A percentile compares a stretch with the other conserved stretches of the same genome.
Evolutionary conservation across 2,888 invertebrate genomes (phyloP).

Genomic region (Cataglyphis livida): DNA sequence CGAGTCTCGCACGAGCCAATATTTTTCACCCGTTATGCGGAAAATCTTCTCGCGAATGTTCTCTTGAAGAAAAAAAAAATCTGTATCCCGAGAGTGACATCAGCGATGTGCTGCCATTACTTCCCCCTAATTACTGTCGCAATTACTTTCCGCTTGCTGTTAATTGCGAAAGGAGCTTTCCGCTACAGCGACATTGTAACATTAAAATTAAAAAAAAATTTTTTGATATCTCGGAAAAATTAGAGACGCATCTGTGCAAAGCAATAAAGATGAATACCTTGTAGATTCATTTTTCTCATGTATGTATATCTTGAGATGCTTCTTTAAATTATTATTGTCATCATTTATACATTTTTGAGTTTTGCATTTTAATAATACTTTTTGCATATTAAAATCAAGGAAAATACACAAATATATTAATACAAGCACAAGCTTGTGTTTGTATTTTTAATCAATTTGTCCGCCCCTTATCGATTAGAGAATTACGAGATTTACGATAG

Average conservation of each 20-base stretch:
- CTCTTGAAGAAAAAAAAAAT: slow-evolving; percentile 15
- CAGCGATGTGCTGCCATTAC: neutral
- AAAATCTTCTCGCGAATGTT: neutral
- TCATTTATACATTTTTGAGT: neutral
- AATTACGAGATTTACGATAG: neutral
- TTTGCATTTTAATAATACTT: neutral
- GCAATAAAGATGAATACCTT: neutral
- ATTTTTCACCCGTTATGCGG: slow-evolving; percentile 43
- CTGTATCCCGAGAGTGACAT: slow-evolving; percentile 28
- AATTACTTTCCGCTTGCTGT: slow-evolving; percentile 31
- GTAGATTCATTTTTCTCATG: too few species aligned
- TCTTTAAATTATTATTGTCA: neutral
- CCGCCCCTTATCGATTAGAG: neutral
- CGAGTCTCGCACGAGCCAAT: slow-evolving; percentile 39
- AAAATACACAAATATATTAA: neutral
- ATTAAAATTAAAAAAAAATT: neutral
- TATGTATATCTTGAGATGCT: neutral
- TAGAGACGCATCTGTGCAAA: neutral
- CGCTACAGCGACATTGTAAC: neutral
- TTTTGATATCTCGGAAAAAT: neutral
- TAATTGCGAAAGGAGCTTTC: slow-evolving; percentile 8
- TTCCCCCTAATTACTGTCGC: slow-evolving; percentile 30
- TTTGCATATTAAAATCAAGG: neutral
- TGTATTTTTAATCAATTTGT: neutral
- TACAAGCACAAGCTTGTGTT: neutral